Conservation (phyloP, 53 echinoderm and acorn worm genomes). For the Glandiceps talaboti region DNA sequence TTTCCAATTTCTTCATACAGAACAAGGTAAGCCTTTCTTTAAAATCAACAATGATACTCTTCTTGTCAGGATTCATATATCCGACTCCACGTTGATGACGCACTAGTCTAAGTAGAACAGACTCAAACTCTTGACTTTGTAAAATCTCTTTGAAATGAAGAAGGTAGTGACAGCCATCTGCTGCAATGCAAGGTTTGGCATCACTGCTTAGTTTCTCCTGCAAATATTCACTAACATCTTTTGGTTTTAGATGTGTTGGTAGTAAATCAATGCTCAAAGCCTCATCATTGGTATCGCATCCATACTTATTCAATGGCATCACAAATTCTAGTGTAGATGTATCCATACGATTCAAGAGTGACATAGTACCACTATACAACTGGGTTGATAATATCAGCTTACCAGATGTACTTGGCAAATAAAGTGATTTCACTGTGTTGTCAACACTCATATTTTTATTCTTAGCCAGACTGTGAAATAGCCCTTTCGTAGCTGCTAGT, state of each 20-base stretch:
- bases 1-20: not conserved
- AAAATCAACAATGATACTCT: not conserved
- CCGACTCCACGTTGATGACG: not conserved
- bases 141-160: not conserved
- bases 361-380: not conserved
- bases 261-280: not conserved
- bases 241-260: not conserved
- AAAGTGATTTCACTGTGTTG: not conserved
- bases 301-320: not conserved
- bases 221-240: not conserved
- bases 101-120: not conserved
- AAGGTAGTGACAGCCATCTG: not conserved
- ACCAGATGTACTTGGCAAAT: not conserved
- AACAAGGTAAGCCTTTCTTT: too few relatives aligned
- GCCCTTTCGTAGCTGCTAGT: slow-evolving; percentile 2
- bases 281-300: not conserved
- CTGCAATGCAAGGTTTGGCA: not conserved
- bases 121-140: not conserved
- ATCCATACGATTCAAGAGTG: not conserved
- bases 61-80: not conserved
- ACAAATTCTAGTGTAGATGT: not conserved
- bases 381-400: not conserved
- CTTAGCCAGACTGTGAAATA: slow-evolving; percentile 2
- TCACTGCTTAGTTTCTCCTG: slow-evolving; percentile 7
- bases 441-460: not conserved